Evolutionary conservation across 2,888 invertebrate genomes (phyloP), one percentile per base, ranked within the genome.

Genomic region (Drosophila nigricruria): DNA sequence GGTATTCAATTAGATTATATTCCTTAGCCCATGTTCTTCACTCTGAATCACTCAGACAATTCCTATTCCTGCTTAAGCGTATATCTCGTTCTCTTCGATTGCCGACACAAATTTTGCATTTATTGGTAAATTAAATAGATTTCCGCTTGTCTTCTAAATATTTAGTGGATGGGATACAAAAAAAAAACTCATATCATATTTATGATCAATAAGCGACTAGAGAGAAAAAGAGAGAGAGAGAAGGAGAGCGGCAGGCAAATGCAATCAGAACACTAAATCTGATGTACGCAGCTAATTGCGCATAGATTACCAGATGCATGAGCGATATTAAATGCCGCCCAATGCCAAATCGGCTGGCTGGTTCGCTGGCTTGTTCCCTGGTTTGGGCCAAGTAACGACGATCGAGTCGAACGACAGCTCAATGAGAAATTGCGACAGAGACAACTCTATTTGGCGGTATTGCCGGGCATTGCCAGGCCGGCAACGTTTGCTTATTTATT

Each of bases 191-290:
- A 79, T 78, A 79, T 89, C 73, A 75, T 75, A 88, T 87, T 89
- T 87, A 86, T 47, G 73, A 47, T 27, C 81, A 70, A 76, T 66
- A 85, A 82, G 59, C 64, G 57, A 25, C 20, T 20, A 42, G 20
- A 45, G 36, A 25, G 12, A 40, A 27, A 38, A 27, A 23, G 25
- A 18, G n/a, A 12, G 18, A 34, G 56, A 42, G 45, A 32, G 49
- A 16, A 18, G 25, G 43, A 14, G 12, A 49, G 18, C 2, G 62
- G 58, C 40, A 63, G 64, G 77, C 52, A 64, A 88, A 88, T 71
- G 82, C 90, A 90, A 87, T 87, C 87, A 85, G 90, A 76, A 85
- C 70, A 88, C 90, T 90, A 88, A 90, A 88, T 90, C 91, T 90
- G 86, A 88, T 90, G 78, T 88, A 90, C 78, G 77, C 81, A 73